Evolutionary conservation across 2,888 invertebrate species (phyloP), one percentile per base, ranked within the genome.

Genomic region (Phalera bucephala): DNA sequence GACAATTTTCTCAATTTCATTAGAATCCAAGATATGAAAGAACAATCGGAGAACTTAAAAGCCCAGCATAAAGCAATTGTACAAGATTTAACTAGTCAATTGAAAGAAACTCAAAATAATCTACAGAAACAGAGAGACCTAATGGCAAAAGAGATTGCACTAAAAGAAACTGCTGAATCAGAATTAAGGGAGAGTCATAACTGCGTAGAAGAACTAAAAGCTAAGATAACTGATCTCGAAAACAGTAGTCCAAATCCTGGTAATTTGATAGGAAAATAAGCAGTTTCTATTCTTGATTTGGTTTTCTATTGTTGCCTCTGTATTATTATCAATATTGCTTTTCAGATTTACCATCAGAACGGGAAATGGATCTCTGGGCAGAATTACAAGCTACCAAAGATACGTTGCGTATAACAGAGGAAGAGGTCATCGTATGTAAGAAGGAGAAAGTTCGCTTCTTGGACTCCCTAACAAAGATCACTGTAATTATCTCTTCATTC

Each of bases 381-480:
- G 86, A 89, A 44, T 46, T 89, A 31, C 80, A 86, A 58, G 79
- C 86, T 10, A 80, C 80, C n/a, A 89, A 88, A 61, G 86, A 87
- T 19, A 73, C 74, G 21, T 67, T 89, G 31, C 73, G 78, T n/a
- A 36, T 72, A 25, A 71, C 79, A 7, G 89, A 89, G 59, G 88
- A 89, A 1, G 88, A 89, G 65, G 67, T 89, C 12, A 64, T 62
- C 9, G 55, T 73, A 15, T 79, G 74, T 54, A 88, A 80, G 69
- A 63, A 72, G 41, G 89, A 89, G 40, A 89, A 89, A 80, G 61
- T 80, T 26, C 70, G 76, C 38, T 89, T 88, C 63, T 59, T 89
- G 65, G 89, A 89, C 62, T 81, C 82, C 3, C 66, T 89, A 26
- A 73, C 86, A 1, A 89, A 87, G 56, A 83, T 83, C 42, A 60